A percentile compares a stretch with the other conserved stretches of the same genome.
Conservation (phyloP, 2,888 invertebrate species). For the Erebia palarica region DNA sequence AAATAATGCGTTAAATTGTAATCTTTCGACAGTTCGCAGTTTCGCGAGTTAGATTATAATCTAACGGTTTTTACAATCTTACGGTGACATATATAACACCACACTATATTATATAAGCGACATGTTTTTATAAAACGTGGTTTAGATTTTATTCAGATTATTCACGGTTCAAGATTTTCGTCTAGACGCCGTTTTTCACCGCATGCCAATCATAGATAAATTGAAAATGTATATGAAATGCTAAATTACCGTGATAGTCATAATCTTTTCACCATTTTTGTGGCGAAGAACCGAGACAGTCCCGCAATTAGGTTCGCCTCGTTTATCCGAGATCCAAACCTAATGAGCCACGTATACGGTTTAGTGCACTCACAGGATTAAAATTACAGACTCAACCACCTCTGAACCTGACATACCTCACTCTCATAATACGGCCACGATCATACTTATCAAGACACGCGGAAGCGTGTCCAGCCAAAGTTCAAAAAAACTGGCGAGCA, state of each 20-base stretch:
- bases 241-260: constrained; percentile 23
- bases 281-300: constrained; percentile 37
- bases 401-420: not conserved
- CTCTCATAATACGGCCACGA: not conserved
- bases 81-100: too few species aligned
- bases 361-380: constrained; percentile 49
- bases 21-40: too few species aligned
- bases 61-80: too few species aligned
- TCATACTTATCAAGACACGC: too few species aligned
- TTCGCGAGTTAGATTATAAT: too few species aligned
- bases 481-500: too few species aligned
- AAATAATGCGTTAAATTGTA: too few species aligned
- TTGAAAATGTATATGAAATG: constrained; percentile 22
- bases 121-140: not conserved
- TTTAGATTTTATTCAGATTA: not conserved
- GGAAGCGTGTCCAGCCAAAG: too few species aligned
- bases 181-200: not conserved
- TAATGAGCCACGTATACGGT: constrained; percentile 77
- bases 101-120: too few species aligned
- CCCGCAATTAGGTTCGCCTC: constrained; percentile 74
- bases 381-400: constrained; percentile 16
- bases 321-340: constrained; percentile 75
- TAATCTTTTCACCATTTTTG: constrained; percentile 37
- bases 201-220: constrained; percentile 15
- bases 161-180: not conserved